Percentiles rank a stretch among this genome's conserved stretches.
Evolutionary conservation across 2,888 invertebrate genomes (phyloP).

Genomic region (Scaptomyza reducta): DNA sequence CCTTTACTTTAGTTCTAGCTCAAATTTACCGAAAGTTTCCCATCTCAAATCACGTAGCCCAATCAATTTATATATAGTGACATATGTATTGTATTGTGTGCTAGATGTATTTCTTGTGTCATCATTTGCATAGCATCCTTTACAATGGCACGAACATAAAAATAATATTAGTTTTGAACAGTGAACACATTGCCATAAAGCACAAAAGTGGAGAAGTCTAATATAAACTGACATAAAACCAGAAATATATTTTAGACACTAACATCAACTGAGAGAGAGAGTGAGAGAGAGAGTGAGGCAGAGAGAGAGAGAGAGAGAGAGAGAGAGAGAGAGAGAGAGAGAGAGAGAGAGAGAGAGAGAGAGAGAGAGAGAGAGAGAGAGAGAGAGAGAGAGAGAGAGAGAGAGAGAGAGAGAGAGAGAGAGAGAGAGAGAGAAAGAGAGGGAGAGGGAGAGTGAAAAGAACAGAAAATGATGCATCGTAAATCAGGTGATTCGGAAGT

Average conservation of each 20-base stretch:
- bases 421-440: background rate
- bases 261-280: too few relatives aligned
- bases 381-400: background rate
- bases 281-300: background rate
- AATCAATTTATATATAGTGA: conserved; percentile 13
- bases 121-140: conserved; percentile 32
- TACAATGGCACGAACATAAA: conserved; percentile 46
- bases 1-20: conserved; percentile 27
- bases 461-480: conserved; percentile 5
- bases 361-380: background rate
- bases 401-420: background rate
- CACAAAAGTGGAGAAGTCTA: conserved; percentile 2
- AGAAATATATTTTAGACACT: conserved; percentile 40
- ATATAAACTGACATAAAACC: conserved; percentile 55
- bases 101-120: conserved; percentile 17
- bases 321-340: background rate
- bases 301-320: background rate
- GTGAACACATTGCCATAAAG: conserved; percentile 3
- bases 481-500: conserved; percentile 21
- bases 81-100: background rate
- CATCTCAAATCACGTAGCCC: background rate
- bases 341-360: background rate
- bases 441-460: background rate
- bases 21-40: background rate
- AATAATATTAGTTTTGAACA: conserved; percentile 45